Evolutionary conservation across 2,888 invertebrate species (phyloP), one percentile per base, ranked within the genome.

Genomic region (Callyntrura sp.): DNA sequence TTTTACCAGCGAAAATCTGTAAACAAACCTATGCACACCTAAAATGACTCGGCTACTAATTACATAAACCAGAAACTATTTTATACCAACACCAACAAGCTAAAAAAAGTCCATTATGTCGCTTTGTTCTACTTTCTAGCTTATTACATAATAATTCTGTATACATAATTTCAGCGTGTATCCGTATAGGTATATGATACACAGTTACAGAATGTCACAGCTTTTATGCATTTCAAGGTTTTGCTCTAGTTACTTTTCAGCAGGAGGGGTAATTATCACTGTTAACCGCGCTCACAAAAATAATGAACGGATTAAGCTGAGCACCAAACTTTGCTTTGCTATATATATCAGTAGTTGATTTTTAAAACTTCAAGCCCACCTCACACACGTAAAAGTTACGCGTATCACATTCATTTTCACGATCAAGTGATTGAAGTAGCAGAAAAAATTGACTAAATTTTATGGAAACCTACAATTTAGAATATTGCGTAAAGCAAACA

Each of bases 181-280:
- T 20, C 20, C 9, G 20, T 20, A 23, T 65, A 28, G 11, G 20
- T 60, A n/a, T n/a, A 73, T 73, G 43, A 23, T 25, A 25, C 12
- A 78, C 28, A 17, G 11, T 28, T 17, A 17, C 14, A 78, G 57
- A 78, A 78, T 78, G 78, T 78, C 78, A 78, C 78, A 78, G 78
- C 48, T 28, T 35, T 35, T 55, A 35, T 57, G 35, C 55, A 25
- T 45, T 51, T 51, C 51, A 73, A 48, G 51, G 78, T 78, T 17
- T 25, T 78, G 78, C 78, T 78, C 78, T 78, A 78, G 51, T 78
- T 55, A 28, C 28, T 17, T 55, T 78, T 57, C 17, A 25, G 23
- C 35, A 17, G 78, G 6, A 35, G 28, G 28, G 55, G n/a, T 48
- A 78, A 78, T 57, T 28, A 78, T 78, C 11, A 48, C 48, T 48